phyloP scores from a whole-genome alignment of 1,140 invertebrate genomes.

The Lepidurus arcticus region DNA sequence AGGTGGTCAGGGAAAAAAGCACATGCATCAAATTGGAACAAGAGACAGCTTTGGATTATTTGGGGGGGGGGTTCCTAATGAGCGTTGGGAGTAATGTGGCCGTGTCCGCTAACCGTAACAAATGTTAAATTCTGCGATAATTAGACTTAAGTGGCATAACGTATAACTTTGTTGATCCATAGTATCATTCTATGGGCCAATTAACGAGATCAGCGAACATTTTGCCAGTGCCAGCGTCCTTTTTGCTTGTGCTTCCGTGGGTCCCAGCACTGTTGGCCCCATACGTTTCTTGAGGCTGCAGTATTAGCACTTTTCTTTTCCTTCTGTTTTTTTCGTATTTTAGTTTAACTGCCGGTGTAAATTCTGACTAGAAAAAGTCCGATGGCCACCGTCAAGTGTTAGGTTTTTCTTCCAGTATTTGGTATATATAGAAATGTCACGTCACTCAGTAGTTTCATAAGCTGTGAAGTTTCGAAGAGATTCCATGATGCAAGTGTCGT shows the following conservation, averaged over 20 bases:
- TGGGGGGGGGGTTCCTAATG: neutral
- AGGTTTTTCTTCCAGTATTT: neutral
- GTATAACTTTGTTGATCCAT: constrained; percentile 10
- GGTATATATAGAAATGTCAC: neutral
- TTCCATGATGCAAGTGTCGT: neutral
- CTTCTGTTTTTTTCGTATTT: neutral
- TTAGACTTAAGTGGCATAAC: neutral
- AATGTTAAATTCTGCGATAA: neutral
- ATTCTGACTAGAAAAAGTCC: constrained; percentile 12
- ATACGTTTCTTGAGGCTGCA: neutral
- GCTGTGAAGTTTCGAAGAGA: neutral
- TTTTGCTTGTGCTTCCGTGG: constrained; percentile 1
- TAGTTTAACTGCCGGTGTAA: neutral
- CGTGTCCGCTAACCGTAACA: neutral
- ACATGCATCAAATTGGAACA: neutral
- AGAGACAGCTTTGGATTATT: neutral
- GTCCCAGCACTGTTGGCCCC: constrained; percentile 1
- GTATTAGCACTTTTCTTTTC: neutral
- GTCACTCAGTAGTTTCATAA: neutral
- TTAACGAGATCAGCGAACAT: constrained; percentile 1
- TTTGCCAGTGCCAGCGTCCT: neutral
- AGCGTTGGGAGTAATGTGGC: neutral
- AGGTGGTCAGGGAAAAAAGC: neutral
- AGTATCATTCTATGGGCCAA: neutral
- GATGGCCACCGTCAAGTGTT: neutral